Percentiles rank a stretch among this genome's conserved stretches.
These are phyloP conservation scores for Steatornis caripensis DNA, from an alignment of 2,113 vertebrate genomes.

Conservation along the genomic window DNA sequence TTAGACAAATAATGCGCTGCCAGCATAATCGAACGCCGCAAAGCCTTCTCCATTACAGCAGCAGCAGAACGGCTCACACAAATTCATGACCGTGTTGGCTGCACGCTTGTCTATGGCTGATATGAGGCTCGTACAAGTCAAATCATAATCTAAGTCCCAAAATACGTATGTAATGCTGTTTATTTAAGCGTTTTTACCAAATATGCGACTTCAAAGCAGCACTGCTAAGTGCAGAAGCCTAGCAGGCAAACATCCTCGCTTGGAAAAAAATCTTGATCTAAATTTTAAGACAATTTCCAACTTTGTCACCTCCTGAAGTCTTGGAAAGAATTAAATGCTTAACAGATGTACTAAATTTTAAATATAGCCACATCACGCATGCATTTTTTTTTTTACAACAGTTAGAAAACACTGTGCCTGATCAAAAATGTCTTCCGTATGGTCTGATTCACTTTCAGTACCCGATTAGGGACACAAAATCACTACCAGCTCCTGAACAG, in stretches of 20 bases:
- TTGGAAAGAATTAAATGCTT: slow-evolving; percentile 27
- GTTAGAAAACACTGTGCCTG: neutral
- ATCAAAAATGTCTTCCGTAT: neutral
- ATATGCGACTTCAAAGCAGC: neutral
- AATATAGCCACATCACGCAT: slow-evolving; percentile 6
- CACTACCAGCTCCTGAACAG: neutral
- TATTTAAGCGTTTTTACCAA: neutral
- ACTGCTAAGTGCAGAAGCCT: neutral
- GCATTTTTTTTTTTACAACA: neutral
- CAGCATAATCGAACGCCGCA: neutral
- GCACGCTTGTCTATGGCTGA: neutral
- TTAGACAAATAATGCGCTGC: neutral
- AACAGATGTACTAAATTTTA: slow-evolving; percentile 26
- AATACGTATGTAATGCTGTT: neutral
- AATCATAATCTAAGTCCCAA: neutral
- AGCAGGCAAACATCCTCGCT: neutral
- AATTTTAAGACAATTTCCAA: slow-evolving; percentile 14
- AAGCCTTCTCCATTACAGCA: neutral
- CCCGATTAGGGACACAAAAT: neutral
- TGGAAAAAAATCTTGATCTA: neutral
- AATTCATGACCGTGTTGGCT: neutral
- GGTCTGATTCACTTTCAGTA: neutral
- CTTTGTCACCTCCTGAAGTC: slow-evolving; percentile 34
- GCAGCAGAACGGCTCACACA: neutral
- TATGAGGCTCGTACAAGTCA: neutral